Conservation (phyloP, 2,113 vertebrate genomes). For the Circaetus cinerascens region DNA sequence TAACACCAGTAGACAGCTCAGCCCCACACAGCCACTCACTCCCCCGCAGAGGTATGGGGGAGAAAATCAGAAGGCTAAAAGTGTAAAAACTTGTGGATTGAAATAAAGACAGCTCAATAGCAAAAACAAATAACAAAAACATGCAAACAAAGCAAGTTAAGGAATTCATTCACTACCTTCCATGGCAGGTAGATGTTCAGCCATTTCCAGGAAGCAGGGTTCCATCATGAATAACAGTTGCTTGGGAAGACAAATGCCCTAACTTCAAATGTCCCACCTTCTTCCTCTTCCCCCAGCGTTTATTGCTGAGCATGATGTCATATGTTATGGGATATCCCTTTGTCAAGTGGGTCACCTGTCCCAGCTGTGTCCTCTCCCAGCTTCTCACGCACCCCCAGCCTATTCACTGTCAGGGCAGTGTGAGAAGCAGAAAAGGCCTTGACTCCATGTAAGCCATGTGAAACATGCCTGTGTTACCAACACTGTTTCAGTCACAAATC, state of each 20-base stretch:
- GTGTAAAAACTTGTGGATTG: neutral
- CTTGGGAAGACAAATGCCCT: neutral
- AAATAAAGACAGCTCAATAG: neutral
- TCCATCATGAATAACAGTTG: neutral
- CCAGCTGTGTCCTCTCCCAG: neutral
- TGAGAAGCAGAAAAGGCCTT: neutral
- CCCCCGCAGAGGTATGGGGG: no score
- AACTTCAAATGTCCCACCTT: neutral
- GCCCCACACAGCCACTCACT: neutral
- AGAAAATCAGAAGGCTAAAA: no score
- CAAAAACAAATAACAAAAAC: no score
- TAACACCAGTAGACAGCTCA: neutral
- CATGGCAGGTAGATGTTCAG: neutral
- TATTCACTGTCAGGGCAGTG: fast-evolving
- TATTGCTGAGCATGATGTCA: neutral
- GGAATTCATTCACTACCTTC: neutral
- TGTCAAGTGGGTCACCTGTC: neutral
- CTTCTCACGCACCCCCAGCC: neutral
- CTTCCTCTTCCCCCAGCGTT: neutral
- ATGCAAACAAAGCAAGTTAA: neutral
- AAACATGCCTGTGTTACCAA: neutral
- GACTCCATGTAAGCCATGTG: neutral
- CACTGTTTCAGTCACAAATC: neutral
- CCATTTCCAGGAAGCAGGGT: neutral
- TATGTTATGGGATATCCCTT: neutral